These are phyloP conservation scores for Cairina moschata DNA, from an alignment of 2,113 vertebrate species.

Conservation along the genomic window DNA sequence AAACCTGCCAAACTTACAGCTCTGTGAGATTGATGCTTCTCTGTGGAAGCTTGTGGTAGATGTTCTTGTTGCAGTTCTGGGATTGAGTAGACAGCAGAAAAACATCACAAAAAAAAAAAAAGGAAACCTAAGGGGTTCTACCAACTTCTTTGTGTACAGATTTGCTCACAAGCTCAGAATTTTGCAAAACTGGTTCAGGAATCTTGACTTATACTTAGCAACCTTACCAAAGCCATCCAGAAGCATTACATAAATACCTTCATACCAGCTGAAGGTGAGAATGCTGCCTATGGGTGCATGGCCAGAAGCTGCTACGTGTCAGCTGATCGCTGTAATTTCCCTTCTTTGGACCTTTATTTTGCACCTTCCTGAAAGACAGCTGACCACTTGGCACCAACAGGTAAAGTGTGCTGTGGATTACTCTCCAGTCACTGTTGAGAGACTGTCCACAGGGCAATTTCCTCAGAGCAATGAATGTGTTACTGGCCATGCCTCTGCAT, in stretches of 20 bases:
- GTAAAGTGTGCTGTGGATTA: not conserved
- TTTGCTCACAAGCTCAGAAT: not conserved
- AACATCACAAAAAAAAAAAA: not conserved
- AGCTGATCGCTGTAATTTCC: not conserved
- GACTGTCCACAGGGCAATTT: not conserved
- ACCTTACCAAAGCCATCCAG: not conserved
- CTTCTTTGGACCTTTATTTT: not conserved
- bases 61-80: not conserved
- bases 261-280: not conserved
- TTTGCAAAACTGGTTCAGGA: constrained; percentile 14
- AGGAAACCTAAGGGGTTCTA: not conserved
- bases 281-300: not conserved
- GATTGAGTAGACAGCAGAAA: not conserved
- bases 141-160: not conserved
- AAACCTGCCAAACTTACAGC: not conserved
- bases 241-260: not conserved
- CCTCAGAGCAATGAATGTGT: not conserved
- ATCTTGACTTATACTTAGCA: not conserved
- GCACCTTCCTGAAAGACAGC: not conserved
- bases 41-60: not conserved
- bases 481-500: not conserved
- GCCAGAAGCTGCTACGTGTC: not conserved
- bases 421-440: not conserved
- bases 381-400: not conserved
- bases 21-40: not conserved